Evolutionary conservation across 2,888 invertebrate species (phyloP), one percentile per base, ranked within the genome.

Genomic region (Uloborus plumipes): DNA sequence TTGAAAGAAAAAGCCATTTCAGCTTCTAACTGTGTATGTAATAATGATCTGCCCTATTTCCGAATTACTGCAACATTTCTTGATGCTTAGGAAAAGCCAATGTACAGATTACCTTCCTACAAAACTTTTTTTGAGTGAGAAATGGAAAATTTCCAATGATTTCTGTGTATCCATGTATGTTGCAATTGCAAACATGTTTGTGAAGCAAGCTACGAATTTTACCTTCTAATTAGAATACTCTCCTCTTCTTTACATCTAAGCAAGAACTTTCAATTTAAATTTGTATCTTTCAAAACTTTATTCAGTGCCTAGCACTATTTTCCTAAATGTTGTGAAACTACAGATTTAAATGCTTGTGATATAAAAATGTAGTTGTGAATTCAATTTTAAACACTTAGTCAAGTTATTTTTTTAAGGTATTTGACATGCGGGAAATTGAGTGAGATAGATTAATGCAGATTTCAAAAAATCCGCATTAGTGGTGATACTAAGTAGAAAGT

Each of bases 341-440:
- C 26, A 39, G 14, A 18, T 64, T 64, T 39, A 39, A 18, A 58
- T n/a, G 70, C 59, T 70, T 71, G 71, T 71, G 71, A 71, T 71
- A 71, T 50, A 50, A 55, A 39, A 61, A 47, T 71, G 71, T 71
- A 71, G 59, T 58, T 71, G 49, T 71, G 47, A n/a, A n/a, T 71
- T 61, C 49, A 47, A 47, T 65, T 47, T 31, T 31, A 11, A 65
- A 61, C n/a, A 61, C 50, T 59, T 71, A 58, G 55, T 70, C 70
- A 70, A 69, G 67, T 80, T 81, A 81, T 81, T 81, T 81, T 81
- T 74, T 65, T 74, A 80, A 51, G 66, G 61, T 80, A 73, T 67
- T 49, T 58, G 64, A 31, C 39, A 9, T 58, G 26, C 49, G 67
- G 67, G 22, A 50, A 61, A 70, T 26, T n/a, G 26, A 65, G 49